Percentiles rank a stretch among this genome's conserved stretches.
Conservation (phyloP, 2,888 invertebrate species). For the Lepidocyrtoides sp. region DNA sequence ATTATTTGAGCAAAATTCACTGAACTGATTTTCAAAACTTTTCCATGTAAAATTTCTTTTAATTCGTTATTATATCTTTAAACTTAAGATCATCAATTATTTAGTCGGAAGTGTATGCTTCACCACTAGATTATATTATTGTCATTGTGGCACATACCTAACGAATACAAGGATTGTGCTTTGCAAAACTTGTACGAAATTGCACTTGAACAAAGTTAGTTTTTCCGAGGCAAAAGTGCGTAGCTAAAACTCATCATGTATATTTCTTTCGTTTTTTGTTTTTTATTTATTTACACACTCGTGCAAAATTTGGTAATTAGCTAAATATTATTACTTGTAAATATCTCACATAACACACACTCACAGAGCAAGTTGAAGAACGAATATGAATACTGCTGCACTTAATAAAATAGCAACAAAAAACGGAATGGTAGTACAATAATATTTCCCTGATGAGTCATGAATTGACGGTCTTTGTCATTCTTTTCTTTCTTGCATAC, state of each 20-base stretch:
- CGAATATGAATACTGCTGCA: not conserved
- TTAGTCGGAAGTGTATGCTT: no score
- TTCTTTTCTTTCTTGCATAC: constrained; percentile 19
- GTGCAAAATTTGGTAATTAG: not conserved
- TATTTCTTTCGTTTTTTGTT: not conserved
- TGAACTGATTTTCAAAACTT: no score
- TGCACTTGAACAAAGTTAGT: no score
- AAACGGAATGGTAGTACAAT: not conserved
- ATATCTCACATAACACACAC: not conserved
- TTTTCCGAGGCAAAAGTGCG: no score
- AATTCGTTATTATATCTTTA: no score
- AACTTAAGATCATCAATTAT: no score
- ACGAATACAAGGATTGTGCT: no score
- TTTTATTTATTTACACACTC: not conserved
- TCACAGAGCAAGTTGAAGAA: not conserved
- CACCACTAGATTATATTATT: no score
- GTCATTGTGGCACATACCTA: no score
- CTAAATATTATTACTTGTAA: not conserved
- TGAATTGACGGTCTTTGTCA: constrained; percentile 3
- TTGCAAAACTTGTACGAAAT: no score
- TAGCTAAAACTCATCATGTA: not conserved
- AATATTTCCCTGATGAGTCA: constrained; percentile 5
- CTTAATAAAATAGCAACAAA: not conserved
- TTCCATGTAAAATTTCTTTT: no score
- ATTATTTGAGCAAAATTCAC: no score